phyloP scores from a whole-genome alignment of 2,888 invertebrate genomes.

The Drosophila helvetica region DNA sequence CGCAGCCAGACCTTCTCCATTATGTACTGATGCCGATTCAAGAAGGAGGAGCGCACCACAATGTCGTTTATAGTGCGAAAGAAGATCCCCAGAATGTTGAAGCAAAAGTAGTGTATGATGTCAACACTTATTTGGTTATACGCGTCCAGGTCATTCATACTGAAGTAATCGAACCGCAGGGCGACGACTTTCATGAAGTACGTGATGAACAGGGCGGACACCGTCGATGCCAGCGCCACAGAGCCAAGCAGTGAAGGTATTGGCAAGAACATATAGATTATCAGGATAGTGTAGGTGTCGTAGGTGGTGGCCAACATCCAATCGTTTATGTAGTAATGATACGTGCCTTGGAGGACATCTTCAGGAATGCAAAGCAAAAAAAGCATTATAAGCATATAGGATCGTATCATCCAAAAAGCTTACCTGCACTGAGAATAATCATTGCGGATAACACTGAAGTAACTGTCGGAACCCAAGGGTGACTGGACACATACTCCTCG shows the following conservation, averaged over 20 bases:
- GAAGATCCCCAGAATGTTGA: constrained; percentile 48
- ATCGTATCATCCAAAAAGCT: not conserved
- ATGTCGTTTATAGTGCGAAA: constrained; percentile 49
- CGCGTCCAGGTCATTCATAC: not conserved
- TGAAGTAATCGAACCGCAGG: not conserved
- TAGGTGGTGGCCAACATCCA: constrained; percentile 19
- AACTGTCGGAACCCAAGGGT: constrained; percentile 27
- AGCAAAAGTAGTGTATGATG: constrained; percentile 28
- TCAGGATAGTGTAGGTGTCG: constrained; percentile 46
- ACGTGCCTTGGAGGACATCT: constrained; percentile 22
- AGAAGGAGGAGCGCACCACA: constrained; percentile 50
- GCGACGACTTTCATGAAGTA: constrained; percentile 18
- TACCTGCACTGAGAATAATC: constrained; percentile 23
- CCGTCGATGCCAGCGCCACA: constrained; percentile 17
- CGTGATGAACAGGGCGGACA: not conserved
- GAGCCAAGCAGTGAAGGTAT: constrained; percentile 32
- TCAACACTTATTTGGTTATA: constrained; percentile 5
- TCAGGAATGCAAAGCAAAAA: not conserved
- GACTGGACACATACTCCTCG: not conserved
- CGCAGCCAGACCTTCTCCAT: constrained; percentile 43
- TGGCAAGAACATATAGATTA: constrained; percentile 58
- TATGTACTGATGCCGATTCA: constrained; percentile 52
- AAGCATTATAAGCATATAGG: too few species aligned
- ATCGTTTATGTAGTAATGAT: constrained; percentile 1
- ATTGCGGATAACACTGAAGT: constrained; percentile 19